phyloP scores from a whole-genome alignment of 1,140 invertebrate genomes.

The Drosophila santomea region DNA sequence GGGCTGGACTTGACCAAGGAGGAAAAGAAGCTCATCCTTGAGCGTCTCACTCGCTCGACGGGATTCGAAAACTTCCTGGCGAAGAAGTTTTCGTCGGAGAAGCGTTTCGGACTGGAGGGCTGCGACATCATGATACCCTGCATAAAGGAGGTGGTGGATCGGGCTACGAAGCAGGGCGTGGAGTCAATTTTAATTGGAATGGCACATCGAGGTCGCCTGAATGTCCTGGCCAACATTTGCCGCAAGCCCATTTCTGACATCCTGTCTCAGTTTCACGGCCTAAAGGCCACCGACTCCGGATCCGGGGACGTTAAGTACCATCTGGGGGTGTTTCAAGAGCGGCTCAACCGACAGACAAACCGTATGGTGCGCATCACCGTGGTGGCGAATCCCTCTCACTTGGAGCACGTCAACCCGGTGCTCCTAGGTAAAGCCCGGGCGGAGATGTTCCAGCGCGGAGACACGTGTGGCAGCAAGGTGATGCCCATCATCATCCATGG shows the following conservation, averaged over 20 bases:
- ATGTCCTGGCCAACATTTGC: slow-evolving; percentile 96
- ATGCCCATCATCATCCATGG: slow-evolving; percentile 93
- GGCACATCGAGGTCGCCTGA: slow-evolving; percentile 96
- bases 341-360: slow-evolving; percentile 92
- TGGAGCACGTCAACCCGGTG: slow-evolving; percentile 95
- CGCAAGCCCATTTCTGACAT: slow-evolving; percentile 94
- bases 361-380: slow-evolving; percentile 93
- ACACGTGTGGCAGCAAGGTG: slow-evolving; percentile 90
- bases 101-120: slow-evolving; percentile 96
- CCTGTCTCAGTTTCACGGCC: slow-evolving; percentile 93
- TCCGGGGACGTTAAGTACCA: slow-evolving; percentile 99
- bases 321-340: slow-evolving; percentile 93
- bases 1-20: slow-evolving; percentile 29
- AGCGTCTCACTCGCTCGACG: slow-evolving; percentile 58
- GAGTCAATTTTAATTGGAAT: slow-evolving; percentile 91
- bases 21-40: slow-evolving; percentile 59
- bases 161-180: slow-evolving; percentile 90
- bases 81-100: slow-evolving; percentile 95
- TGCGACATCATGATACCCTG: slow-evolving; percentile 95
- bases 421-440: slow-evolving; percentile 93
- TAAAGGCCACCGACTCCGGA: slow-evolving; percentile 90
- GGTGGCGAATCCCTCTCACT: slow-evolving; percentile 95
- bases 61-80: slow-evolving; percentile 94
- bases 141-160: slow-evolving; percentile 95
- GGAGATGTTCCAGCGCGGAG: slow-evolving; percentile 93